Evolutionary conservation across 2,797 vertebrate genomes (phyloP).

Genomic region (Rhadinocentrus ornatus): DNA sequence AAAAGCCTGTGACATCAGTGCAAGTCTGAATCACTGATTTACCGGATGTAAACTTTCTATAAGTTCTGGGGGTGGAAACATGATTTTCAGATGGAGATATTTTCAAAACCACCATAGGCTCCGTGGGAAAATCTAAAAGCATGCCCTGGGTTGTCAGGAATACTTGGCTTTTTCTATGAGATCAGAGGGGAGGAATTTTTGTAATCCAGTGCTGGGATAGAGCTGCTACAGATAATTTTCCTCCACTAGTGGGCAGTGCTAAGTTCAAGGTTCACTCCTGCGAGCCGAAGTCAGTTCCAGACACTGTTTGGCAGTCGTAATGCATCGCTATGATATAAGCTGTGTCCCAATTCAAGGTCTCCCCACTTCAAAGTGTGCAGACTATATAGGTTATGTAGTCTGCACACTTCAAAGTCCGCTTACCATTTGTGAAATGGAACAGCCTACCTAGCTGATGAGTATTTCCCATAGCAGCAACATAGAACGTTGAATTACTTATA

Average conservation of each 20-base stretch:
- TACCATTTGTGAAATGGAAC: too few species aligned
- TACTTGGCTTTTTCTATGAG: conserved; percentile 54
- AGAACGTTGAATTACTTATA: too few species aligned
- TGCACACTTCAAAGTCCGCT: too few species aligned
- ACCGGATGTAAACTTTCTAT: conserved; percentile 69
- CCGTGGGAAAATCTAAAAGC: conserved; percentile 53
- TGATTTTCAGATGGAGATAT: conserved; percentile 73
- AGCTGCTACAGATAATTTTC: conserved; percentile 21
- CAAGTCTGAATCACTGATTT: conserved; percentile 58
- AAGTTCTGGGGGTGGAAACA: conserved; percentile 47
- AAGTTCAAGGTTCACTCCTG: too few species aligned
- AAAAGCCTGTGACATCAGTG: conserved; percentile 47
- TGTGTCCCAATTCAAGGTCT: not conserved
- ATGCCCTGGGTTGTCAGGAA: conserved; percentile 49
- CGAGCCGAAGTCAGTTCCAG: too few species aligned
- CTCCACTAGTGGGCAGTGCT: too few species aligned
- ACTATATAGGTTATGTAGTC: too few species aligned
- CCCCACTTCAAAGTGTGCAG: too few species aligned
- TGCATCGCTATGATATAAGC: too few species aligned
- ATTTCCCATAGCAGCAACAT: too few species aligned
- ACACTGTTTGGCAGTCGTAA: too few species aligned
- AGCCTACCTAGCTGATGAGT: too few species aligned
- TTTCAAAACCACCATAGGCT: conserved; percentile 37
- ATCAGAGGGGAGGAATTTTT: conserved; percentile 42
- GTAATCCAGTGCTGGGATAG: conserved; percentile 31